Evolutionary conservation across 1,140 invertebrate genomes (phyloP), one percentile per base, ranked within the genome.

Genomic region (Chlorops oryzae): DNA sequence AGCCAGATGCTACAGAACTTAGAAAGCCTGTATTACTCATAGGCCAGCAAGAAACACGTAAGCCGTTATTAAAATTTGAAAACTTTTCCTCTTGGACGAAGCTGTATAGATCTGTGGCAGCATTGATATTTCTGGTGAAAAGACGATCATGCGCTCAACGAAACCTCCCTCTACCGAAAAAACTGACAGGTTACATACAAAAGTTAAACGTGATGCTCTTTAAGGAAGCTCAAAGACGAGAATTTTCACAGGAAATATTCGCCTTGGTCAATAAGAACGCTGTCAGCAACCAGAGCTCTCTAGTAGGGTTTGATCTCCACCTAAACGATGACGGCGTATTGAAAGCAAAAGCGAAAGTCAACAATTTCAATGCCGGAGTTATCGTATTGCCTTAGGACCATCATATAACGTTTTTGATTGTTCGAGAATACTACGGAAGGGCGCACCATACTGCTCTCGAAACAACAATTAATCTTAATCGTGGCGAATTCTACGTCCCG

Each of bases 391-490:
- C 10, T 9, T n/a, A 17, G 17, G 10, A 12, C 21, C 42, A 44
- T 17, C 13, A 28, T 17, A 24, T 44, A 24, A 44, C 42, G 28
- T 44, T 44, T 24, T 15, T 44, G 18, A 10, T 44, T 27, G 42
- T 44, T 10, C 42, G 24, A 13, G 17, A 13, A 15, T n/a, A n/a
- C n/a, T n/a, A n/a, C n/a, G n/a, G n/a, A n/a, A n/a, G n/a, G n/a
- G n/a, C n/a, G n/a, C n/a, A n/a, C n/a, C n/a, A n/a, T n/a, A n/a
- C n/a, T n/a, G n/a, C n/a, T n/a, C n/a, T n/a, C n/a, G n/a, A n/a
- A n/a, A 42, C 28, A 7, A 34, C 21, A 9, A 34, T 47, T 20
- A 47, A 34, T n/a, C 5, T 17, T 6, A 13, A 35, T n/a, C 34
- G 15, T 23, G 37, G 32, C 24, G 5, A 21, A 20, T 47, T n/a